Base-by-base conservation (phyloP, 2,888 invertebrate species). In the Corbicula japonica region DNA sequence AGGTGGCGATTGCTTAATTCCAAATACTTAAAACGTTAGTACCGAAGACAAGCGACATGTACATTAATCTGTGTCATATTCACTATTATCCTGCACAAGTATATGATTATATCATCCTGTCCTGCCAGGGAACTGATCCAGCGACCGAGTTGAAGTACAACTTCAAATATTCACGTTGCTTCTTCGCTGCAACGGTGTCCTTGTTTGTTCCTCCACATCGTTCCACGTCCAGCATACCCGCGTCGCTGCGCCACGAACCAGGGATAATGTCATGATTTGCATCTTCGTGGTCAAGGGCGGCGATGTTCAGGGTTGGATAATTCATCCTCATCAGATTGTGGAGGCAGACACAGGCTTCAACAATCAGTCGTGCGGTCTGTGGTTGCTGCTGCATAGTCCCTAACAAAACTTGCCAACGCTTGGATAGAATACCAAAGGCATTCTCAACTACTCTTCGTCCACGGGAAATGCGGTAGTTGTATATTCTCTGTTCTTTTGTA, bases 401-500 rank as follows among this genome's bases (percentile, higher is more conserved):
- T 10, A 85, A 69, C 10, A 86, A 66, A 41, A 75, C 56, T 38
- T 76, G 71, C 41, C 61, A 87, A 44, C 84, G 65, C 44, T 84
- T 41, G 21, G 80, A 80, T 34, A 86, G 70, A n/a, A 87, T 88
- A 26, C 85, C 84, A 52, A 88, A 85, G 34, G 76, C 82, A 76
- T 86, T 85, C 58, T 85, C 84, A 10, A 87, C 81, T 6, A 81
- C 75, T 48, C 85, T 63, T 38, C 83, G 63, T 12, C 70, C 87
- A 28, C 86, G 41, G n/a, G 78, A 81, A 8, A 88, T 72, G 30
- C 86, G 56, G 79, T 87, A 88, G 68, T 87, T 88, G 72, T 56
- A 74, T 44, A 87, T 87, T 26, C 60, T 18, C 70, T 87, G 68
- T 41, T 83, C 79, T 35, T 70, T 48, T 18, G 79, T 77, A 28